Percentiles rank a stretch among this genome's conserved stretches.
Evolutionary conservation across 2,113 vertebrate genomes (phyloP).

Genomic region (Eulemur macaco): DNA sequence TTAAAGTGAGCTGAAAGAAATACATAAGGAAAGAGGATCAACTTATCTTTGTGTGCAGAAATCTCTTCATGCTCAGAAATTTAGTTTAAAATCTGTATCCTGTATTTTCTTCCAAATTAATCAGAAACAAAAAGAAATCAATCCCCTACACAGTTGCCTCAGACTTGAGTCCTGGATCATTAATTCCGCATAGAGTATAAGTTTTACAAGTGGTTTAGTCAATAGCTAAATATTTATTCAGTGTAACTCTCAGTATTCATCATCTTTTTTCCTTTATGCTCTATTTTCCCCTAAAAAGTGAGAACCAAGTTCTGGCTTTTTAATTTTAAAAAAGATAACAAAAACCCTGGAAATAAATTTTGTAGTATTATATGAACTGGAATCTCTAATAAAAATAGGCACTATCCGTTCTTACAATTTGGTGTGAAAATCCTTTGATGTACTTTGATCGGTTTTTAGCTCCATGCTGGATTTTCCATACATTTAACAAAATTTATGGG

Average conservation of each 20-base stretch:
- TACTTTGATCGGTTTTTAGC: background rate
- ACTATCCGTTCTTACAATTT: background rate
- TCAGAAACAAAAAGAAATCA: conserved; percentile 22
- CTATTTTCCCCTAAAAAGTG: conserved; percentile 43
- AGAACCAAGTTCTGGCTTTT: background rate
- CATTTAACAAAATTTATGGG: background rate
- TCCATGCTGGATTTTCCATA: background rate
- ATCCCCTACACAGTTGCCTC: background rate
- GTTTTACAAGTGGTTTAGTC: background rate
- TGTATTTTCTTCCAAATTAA: background rate
- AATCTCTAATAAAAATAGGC: background rate
- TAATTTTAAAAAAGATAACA: background rate
- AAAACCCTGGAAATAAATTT: background rate
- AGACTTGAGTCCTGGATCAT: background rate
- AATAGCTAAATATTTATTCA: background rate
- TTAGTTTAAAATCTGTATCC: background rate
- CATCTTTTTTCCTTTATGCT: background rate
- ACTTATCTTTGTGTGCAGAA: background rate
- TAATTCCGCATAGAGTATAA: background rate
- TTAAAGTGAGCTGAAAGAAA: background rate
- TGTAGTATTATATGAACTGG: background rate
- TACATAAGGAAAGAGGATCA: background rate
- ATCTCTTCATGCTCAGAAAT: background rate
- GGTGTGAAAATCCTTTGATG: background rate
- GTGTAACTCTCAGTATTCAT: background rate